phyloP scores from a whole-genome alignment of 1,140 invertebrate genomes.

The Trichomalopsis sarcophagae region DNA sequence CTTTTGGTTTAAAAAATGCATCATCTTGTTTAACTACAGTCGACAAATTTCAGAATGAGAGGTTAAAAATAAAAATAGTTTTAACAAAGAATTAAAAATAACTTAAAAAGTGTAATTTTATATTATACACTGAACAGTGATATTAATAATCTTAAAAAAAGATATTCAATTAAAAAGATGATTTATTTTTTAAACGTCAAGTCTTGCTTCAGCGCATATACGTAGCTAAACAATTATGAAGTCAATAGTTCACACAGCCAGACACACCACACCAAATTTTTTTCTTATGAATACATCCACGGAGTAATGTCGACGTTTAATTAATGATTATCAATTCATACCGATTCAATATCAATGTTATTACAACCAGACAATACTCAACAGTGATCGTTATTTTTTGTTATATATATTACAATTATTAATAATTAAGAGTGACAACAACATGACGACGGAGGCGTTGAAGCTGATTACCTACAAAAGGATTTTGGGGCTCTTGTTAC shows the following conservation, averaged over 20 bases:
- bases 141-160: background rate
- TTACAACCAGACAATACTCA: constrained; percentile 77
- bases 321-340: constrained; percentile 77
- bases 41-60: background rate
- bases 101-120: constrained; percentile 14
- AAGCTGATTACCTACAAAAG: constrained; percentile 64
- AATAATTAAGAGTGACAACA: constrained; percentile 76
- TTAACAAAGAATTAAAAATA: background rate
- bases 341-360: constrained; percentile 75
- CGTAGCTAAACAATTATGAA: constrained; percentile 44
- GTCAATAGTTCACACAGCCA: constrained; percentile 56
- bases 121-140: background rate
- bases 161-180: background rate
- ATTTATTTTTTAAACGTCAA: constrained; percentile 42
- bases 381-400: constrained; percentile 76
- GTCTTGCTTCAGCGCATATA: background rate
- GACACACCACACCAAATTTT: constrained; percentile 62
- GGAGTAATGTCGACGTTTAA: constrained; percentile 72
- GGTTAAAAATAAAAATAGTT: background rate
- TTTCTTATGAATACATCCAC: constrained; percentile 71
- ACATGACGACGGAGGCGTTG: constrained; percentile 76
- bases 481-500: constrained; percentile 50
- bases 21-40: background rate
- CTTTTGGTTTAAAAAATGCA: constrained; percentile 38
- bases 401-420: constrained; percentile 73